A percentile compares a stretch with the other conserved stretches of the same genome.
These are phyloP conservation scores for Pteronotus mesoamericanus DNA, from an alignment of 2,797 vertebrate species.

Conservation along the genomic window DNA sequence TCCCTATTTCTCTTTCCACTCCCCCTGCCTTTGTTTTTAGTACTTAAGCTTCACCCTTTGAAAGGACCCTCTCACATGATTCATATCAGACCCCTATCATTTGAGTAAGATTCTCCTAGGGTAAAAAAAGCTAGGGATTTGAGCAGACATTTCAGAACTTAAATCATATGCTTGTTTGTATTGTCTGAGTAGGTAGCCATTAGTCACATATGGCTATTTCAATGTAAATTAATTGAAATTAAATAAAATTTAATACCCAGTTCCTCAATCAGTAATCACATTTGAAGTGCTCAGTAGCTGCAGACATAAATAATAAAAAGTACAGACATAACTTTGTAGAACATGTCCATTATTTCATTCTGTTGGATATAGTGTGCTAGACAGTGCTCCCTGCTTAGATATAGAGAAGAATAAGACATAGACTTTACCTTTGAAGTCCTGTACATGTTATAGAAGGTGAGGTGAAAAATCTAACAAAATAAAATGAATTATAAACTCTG, in stretches of 20 bases:
- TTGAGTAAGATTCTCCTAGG: not conserved
- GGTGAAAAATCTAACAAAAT: not conserved
- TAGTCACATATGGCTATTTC: not conserved
- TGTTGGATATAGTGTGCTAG: not conserved
- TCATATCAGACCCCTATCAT: not conserved
- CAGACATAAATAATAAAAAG: not conserved
- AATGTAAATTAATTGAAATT: not conserved
- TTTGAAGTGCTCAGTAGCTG: not conserved
- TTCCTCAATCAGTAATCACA: not conserved
- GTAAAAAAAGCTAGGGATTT: conserved; percentile 24
- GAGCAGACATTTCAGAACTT: not conserved
- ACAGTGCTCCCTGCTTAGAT: not conserved
- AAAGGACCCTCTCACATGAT: not conserved
- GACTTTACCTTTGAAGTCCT: not conserved
- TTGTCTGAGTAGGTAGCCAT: not conserved
- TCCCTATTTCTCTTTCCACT: not conserved
- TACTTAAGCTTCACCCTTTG: not conserved
- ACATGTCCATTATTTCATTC: not conserved
- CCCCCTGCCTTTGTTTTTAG: not conserved
- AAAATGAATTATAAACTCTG: not conserved
- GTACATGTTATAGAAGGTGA: not conserved
- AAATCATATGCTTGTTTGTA: not conserved
- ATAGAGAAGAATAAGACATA: not conserved
- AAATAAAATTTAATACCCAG: not conserved
- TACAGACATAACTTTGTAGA: not conserved